Percentiles rank a stretch among this genome's conserved stretches.
phyloP scores from a whole-genome alignment of 2,113 vertebrate genomes.

The Struthidea cinerea region DNA sequence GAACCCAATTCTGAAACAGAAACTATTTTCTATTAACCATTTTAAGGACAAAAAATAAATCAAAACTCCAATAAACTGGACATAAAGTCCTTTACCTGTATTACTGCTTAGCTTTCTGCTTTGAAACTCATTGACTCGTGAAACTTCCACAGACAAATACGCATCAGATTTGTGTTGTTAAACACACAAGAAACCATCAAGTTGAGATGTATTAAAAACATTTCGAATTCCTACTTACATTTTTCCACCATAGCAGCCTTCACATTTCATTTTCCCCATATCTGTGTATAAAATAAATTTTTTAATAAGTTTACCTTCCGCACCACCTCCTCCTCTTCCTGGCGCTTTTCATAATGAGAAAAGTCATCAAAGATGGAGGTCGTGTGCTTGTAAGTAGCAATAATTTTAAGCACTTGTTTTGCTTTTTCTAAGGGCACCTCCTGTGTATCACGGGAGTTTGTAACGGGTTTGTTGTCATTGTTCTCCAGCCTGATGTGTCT shows the following conservation, averaged over 20 bases:
- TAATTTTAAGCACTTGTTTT: slow-evolving; percentile 96
- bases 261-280: slow-evolving; percentile 57
- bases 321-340: slow-evolving; percentile 94
- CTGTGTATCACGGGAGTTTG: slow-evolving; percentile 98
- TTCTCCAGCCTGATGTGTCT: slow-evolving; percentile 98
- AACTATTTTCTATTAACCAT: background rate
- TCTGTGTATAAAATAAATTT: slow-evolving; percentile 54
- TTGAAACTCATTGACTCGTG: background rate
- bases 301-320: slow-evolving; percentile 83
- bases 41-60: slow-evolving; percentile 7
- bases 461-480: slow-evolving; percentile 98
- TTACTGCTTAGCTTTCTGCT: background rate
- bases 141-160: background rate
- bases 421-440: slow-evolving; percentile 98
- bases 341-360: slow-evolving; percentile 95
- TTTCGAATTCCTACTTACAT: slow-evolving; percentile 29
- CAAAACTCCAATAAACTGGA: background rate
- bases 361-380: slow-evolving; percentile 99
- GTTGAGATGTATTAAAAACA: background rate
- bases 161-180: background rate
- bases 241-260: slow-evolving; percentile 32
- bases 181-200: background rate
- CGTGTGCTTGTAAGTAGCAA: slow-evolving; percentile 95
- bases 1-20: background rate
- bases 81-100: background rate